Percentiles rank a stretch among this genome's conserved stretches.
Evolutionary conservation across 2,797 vertebrate species (phyloP).

Genomic region (Amphiprion clarkii): DNA sequence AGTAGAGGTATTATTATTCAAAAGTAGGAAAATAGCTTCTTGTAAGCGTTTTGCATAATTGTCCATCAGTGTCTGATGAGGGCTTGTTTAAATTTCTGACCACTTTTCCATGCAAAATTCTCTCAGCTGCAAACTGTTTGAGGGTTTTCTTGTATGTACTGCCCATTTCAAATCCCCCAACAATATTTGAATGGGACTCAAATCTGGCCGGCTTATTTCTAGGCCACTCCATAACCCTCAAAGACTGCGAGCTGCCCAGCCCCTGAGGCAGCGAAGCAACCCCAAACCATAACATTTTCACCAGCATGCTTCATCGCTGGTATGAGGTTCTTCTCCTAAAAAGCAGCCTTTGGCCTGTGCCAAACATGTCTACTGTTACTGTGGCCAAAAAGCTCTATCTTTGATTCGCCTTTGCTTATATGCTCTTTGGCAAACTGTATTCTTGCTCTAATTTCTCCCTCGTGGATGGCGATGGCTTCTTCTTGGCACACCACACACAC

Average conservation of each 20-base stretch:
- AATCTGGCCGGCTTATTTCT: neutral
- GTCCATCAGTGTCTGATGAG: neutral
- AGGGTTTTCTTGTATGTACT: neutral
- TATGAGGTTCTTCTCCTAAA: neutral
- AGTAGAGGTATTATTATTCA: neutral
- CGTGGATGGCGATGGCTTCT: neutral
- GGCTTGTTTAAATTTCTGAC: neutral
- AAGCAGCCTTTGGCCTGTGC: slow-evolving; percentile 2
- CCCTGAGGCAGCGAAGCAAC: neutral
- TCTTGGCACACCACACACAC: neutral
- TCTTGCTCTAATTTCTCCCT: too few relatives aligned
- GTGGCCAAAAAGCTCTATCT: too few relatives aligned
- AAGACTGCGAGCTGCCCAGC: neutral
- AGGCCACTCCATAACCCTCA: neutral
- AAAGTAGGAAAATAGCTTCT: neutral
- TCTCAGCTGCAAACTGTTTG: neutral
- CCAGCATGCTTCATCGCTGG: neutral
- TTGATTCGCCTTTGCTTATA: neutral
- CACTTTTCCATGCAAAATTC: neutral
- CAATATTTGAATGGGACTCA: neutral
- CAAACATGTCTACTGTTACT: neutral
- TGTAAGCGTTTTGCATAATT: neutral
- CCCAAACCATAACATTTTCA: slow-evolving; percentile 6
- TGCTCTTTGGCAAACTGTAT: slow-evolving; percentile 3
- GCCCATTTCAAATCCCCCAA: neutral